Conservation (phyloP, 1,140 invertebrate genomes). For the Saccostrea cuccullata region DNA sequence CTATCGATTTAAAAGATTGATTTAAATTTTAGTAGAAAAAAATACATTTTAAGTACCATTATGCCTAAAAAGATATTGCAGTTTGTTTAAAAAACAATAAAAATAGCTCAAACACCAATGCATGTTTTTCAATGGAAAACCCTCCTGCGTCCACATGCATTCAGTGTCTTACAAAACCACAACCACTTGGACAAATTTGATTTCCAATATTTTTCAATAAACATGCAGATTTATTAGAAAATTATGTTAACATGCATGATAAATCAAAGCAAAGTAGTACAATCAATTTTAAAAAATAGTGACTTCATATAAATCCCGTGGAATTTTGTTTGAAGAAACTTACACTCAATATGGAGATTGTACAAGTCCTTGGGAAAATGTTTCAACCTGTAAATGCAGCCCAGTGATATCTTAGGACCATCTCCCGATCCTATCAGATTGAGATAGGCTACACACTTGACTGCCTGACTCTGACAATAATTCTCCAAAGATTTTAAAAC, state of each 20-base stretch:
- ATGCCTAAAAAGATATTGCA: background rate
- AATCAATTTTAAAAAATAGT: background rate
- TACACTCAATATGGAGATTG: conserved; percentile 3
- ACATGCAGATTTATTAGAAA: conserved; percentile 1
- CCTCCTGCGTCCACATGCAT: background rate
- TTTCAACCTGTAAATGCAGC: conserved; percentile 12
- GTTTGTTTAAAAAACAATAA: background rate
- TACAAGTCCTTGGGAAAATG: background rate
- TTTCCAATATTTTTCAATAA: background rate
- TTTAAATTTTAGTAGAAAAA: background rate
- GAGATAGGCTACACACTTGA: conserved; percentile 6
- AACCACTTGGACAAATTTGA: background rate
- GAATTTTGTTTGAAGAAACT: background rate
- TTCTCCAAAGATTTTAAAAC: conserved; percentile 16
- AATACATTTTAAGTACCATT: background rate
- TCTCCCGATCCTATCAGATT: background rate
- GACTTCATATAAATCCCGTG: background rate
- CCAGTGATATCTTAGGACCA: conserved; percentile 1
- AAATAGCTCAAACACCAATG: background rate
- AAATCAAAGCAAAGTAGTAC: background rate
- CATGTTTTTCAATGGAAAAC: background rate
- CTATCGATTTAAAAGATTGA: background rate
- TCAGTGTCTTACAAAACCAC: background rate
- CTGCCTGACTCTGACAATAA: conserved; percentile 12
- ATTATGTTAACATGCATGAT: background rate